These are phyloP conservation scores for Ailurus styani DNA, from an alignment of 2,113 vertebrate species.

Conservation along the genomic window DNA sequence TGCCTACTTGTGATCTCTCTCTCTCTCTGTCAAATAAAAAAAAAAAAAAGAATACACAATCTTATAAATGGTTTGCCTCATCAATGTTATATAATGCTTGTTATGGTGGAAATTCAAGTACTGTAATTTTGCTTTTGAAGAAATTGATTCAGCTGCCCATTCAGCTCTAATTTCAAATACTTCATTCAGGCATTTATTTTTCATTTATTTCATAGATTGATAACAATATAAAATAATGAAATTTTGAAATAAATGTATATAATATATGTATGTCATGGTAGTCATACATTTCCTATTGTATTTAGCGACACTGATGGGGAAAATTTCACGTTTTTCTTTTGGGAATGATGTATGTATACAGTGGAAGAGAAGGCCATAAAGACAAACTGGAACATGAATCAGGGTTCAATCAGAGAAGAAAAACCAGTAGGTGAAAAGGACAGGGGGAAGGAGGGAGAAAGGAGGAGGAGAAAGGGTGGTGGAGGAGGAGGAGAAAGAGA, in stretches of 20 bases:
- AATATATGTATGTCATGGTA: background rate
- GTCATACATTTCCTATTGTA: background rate
- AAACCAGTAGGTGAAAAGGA: background rate
- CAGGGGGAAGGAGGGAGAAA: too few relatives aligned
- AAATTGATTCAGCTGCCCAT: background rate
- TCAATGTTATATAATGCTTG: background rate
- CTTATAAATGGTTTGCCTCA: background rate
- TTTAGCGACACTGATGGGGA: background rate
- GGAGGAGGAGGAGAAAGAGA: background rate
- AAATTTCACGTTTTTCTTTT: background rate
- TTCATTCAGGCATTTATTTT: background rate
- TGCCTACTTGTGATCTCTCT: too few relatives aligned
- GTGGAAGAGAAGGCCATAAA: background rate
- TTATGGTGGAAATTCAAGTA: background rate
- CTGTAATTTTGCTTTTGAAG: background rate
- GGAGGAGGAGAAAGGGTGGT: fast-evolving
- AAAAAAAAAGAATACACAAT: background rate
- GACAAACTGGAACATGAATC: background rate
- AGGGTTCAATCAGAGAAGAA: background rate
- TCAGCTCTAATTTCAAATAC: background rate
- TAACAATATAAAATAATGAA: background rate
- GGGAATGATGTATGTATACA: background rate
- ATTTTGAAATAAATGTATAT: background rate
- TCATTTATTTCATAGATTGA: background rate
- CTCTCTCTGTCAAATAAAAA: too few relatives aligned